A percentile compares a stretch with the other conserved stretches of the same genome.
These are phyloP conservation scores for Galeopterus variegatus DNA, from an alignment of 2,113 vertebrate species.

Conservation along the genomic window DNA sequence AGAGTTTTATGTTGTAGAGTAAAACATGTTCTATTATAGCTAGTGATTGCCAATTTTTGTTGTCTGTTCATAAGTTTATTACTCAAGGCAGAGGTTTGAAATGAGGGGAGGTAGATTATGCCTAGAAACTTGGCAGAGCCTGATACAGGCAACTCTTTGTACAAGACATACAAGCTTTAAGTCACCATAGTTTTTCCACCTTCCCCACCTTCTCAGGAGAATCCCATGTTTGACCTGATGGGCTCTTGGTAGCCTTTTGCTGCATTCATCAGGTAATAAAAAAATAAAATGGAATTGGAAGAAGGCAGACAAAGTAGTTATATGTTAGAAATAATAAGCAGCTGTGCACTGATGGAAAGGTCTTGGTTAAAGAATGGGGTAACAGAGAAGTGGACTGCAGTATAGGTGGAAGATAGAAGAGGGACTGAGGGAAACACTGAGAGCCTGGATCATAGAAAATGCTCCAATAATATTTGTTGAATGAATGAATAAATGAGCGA, in stretches of 20 bases:
- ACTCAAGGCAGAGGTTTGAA: neutral
- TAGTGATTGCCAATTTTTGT: neutral
- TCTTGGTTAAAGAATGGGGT: neutral
- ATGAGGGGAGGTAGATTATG: neutral
- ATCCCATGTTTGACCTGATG: neutral
- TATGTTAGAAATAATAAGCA: neutral
- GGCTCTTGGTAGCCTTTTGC: neutral
- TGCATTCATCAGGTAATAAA: neutral
- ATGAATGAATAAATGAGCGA: neutral
- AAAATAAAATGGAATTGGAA: neutral
- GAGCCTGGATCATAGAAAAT: neutral
- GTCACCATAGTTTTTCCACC: neutral
- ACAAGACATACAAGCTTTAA: neutral
- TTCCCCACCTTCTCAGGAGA: neutral
- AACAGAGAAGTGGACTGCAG: neutral
- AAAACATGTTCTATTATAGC: neutral
- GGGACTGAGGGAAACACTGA: neutral
- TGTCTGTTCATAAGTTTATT: neutral
- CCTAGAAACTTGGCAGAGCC: neutral
- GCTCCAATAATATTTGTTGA: neutral
- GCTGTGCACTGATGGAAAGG: neutral
- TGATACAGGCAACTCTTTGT: neutral
- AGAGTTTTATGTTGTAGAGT: neutral
- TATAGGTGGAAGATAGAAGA: neutral
- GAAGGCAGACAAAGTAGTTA: neutral